phyloP scores from a whole-genome alignment of 92 coral and sea anemone genomes.

The Plumapathes pennacea region DNA sequence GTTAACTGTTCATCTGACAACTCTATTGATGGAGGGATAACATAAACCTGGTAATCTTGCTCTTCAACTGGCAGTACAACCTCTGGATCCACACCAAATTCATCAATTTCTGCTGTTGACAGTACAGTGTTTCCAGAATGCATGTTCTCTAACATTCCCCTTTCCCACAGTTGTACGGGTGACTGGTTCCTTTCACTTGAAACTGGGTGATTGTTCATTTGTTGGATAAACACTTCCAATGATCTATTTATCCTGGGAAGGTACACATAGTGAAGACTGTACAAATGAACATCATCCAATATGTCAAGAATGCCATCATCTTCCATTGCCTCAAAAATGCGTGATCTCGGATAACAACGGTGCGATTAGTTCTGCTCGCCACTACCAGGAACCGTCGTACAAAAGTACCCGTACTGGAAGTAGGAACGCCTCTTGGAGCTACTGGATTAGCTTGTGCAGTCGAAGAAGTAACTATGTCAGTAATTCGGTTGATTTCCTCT shows the following conservation, averaged over 20 bases:
- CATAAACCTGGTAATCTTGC: conserved; percentile 21
- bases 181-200: conserved; percentile 39
- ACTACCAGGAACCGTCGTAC: background rate
- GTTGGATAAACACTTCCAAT: conserved; percentile 8
- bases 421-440: conserved; percentile 2
- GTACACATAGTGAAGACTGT: conserved; percentile 1
- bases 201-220: conserved; percentile 32
- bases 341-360: background rate
- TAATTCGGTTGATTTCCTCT: too few relatives aligned
- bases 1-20: conserved; percentile 9
- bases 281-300: conserved; percentile 11
- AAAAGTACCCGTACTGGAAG: background rate
- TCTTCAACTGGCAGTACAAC: conserved; percentile 13
- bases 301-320: conserved; percentile 7
- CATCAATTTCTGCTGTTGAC: conserved; percentile 14
- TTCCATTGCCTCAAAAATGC: conserved; percentile 6
- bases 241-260: conserved; percentile 15
- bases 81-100: conserved; percentile 15
- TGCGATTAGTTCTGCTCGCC: too few relatives aligned
- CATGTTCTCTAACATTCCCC: conserved; percentile 29
- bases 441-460: too few relatives aligned
- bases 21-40: conserved; percentile 12
- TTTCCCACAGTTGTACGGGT: too few relatives aligned
- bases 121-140: conserved; percentile 21
- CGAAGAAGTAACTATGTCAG: too few relatives aligned